A percentile compares a stretch with the other conserved stretches of the same genome.
Evolutionary conservation across 35 echinoderm and acorn worm species (phyloP).

Genomic region (Chiridota heheva): DNA sequence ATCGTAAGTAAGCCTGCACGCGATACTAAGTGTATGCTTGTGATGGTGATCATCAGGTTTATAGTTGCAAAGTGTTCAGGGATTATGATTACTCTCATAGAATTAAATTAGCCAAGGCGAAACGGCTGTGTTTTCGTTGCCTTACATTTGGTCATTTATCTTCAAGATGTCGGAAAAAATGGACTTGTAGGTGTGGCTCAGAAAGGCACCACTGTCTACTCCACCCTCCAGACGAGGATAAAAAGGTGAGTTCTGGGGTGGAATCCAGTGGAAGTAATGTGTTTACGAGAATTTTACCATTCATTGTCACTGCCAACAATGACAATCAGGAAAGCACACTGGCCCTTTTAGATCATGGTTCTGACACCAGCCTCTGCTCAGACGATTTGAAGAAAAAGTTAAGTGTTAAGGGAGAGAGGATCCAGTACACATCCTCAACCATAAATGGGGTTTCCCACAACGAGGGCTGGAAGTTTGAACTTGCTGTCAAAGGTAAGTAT

Average conservation of each 20-base stretch:
- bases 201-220: not conserved
- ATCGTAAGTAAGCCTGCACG: too few relatives aligned
- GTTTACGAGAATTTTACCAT: not conserved
- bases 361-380: not conserved
- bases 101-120: too few relatives aligned
- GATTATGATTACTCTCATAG: too few relatives aligned
- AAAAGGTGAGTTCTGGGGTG: not conserved
- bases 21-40: too few relatives aligned
- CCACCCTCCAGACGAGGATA: not conserved
- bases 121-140: too few relatives aligned
- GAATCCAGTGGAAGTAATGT: not conserved
- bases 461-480: not conserved
- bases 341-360: not conserved
- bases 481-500: not conserved
- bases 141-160: too few relatives aligned
- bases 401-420: not conserved
- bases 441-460: not conserved
- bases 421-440: not conserved
- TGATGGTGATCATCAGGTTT: too few relatives aligned
- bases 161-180: too few relatives aligned
- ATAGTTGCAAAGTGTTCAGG: too few relatives aligned
- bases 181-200: too few relatives aligned
- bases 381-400: not conserved
- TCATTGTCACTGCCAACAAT: not conserved
- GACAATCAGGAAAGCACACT: slow-evolving; percentile 7